These are phyloP conservation scores for Drosophila hamatofila DNA, from an alignment of 2,888 invertebrate genomes.

Conservation along the genomic window DNA sequence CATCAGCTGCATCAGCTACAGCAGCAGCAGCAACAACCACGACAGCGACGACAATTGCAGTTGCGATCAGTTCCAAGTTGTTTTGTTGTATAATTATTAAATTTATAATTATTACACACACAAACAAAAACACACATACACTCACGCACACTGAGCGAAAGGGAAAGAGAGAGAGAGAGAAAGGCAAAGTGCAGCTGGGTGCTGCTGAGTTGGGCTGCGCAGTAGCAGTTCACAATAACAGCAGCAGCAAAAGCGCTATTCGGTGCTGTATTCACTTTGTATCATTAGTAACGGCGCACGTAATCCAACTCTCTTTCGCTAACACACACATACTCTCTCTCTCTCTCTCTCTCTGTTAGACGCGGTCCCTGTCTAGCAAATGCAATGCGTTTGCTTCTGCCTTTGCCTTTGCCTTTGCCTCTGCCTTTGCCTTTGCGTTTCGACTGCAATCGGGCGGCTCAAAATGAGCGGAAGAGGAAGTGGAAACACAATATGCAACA, in stretches of 20 bases:
- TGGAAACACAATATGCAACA: conserved; percentile 76
- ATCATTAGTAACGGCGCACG: conserved; percentile 75
- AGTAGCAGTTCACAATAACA: conserved; percentile 40
- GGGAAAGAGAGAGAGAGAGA: conserved; percentile 29
- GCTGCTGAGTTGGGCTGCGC: conserved; percentile 38
- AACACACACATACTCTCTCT: conserved; percentile 38
- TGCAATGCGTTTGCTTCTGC: conserved; percentile 10
- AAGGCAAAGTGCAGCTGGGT: conserved; percentile 39
- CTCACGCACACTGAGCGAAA: conserved; percentile 21
- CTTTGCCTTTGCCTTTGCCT: neutral
- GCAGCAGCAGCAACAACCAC: conserved; percentile 21
- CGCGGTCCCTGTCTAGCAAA: conserved; percentile 33
- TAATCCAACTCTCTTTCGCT: conserved; percentile 58
- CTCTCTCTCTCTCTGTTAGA: conserved; percentile 15
- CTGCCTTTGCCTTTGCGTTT: conserved; percentile 7
- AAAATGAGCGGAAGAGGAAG: conserved; percentile 76
- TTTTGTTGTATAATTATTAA: conserved; percentile 78
- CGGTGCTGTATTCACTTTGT: conserved; percentile 72
- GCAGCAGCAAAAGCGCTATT: conserved; percentile 8
- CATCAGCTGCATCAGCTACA: conserved; percentile 31
- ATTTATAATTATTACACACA: conserved; percentile 72
- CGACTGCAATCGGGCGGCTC: conserved; percentile 36
- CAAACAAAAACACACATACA: conserved; percentile 30
- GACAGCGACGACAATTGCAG: conserved; percentile 39
- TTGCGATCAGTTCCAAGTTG: conserved; percentile 64